phyloP scores from a whole-genome alignment of 2,888 invertebrate genomes.

The Adelognathus sp. region DNA sequence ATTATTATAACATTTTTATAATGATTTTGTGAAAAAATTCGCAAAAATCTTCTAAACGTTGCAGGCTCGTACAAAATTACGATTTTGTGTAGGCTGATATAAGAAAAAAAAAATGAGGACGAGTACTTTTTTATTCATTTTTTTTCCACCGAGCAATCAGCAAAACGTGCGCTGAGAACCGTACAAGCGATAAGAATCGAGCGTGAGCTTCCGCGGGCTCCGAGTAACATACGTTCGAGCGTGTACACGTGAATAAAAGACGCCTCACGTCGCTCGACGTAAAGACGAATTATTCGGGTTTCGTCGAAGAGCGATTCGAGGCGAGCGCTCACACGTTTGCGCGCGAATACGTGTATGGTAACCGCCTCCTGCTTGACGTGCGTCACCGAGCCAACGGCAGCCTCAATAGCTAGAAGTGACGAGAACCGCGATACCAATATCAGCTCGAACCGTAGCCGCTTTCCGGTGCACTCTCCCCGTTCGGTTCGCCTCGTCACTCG shows the following conservation, averaged over 20 bases:
- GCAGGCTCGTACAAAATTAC: too few species aligned
- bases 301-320: neutral
- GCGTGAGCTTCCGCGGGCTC: neutral
- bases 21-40: too few species aligned
- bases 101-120: too few species aligned
- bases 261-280: neutral
- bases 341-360: slow-evolving; percentile 4
- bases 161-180: neutral
- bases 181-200: slow-evolving; percentile 17
- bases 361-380: slow-evolving; percentile 40
- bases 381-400: slow-evolving; percentile 33
- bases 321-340: neutral
- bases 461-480: slow-evolving; percentile 45
- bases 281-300: slow-evolving; percentile 13
- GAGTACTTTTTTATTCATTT: neutral
- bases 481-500: slow-evolving; percentile 12
- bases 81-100: too few species aligned
- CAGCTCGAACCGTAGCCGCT: slow-evolving; percentile 43
- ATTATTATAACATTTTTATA: too few species aligned
- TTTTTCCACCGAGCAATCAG: neutral
- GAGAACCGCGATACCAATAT: slow-evolving; percentile 52
- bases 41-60: too few species aligned
- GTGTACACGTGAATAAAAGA: neutral
- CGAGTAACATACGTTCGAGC: neutral
- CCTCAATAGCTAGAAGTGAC: slow-evolving; percentile 16